phyloP scores from a whole-genome alignment of 2,888 invertebrate species.

The Tanaodytes sp. region DNA sequence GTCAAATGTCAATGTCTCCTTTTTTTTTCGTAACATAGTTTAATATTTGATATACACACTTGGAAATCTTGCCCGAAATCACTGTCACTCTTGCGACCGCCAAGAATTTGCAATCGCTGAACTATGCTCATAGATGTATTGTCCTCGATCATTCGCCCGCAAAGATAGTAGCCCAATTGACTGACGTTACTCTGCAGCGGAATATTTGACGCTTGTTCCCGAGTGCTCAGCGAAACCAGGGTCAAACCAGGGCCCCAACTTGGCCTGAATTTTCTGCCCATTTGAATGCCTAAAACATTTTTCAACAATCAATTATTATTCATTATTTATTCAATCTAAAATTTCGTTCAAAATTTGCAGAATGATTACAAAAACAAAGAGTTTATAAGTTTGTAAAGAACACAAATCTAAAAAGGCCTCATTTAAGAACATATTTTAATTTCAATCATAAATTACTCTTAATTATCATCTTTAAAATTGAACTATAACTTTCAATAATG shows the following conservation, averaged over 20 bases:
- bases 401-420: no score
- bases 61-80: constrained; percentile 62
- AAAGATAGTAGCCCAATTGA: constrained; percentile 63
- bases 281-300: constrained; percentile 62
- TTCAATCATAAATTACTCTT: no score
- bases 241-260: constrained; percentile 83
- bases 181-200: constrained; percentile 71
- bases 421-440: no score
- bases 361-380: no score
- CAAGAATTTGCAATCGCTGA: constrained; percentile 69
- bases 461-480: no score
- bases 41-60: no score
- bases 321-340: neutral
- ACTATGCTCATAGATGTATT: constrained; percentile 66
- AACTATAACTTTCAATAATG: no score
- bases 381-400: no score
- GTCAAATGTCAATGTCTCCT: no score
- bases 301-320: no score
- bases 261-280: constrained; percentile 79
- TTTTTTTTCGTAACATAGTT: no score
- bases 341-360: no score
- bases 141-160: constrained; percentile 65
- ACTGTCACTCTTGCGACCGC: constrained; percentile 63
- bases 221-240: constrained; percentile 75
- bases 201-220: constrained; percentile 67